Base-by-base conservation (phyloP, 2,113 vertebrate genomes). In the Salvator merianae region DNA sequence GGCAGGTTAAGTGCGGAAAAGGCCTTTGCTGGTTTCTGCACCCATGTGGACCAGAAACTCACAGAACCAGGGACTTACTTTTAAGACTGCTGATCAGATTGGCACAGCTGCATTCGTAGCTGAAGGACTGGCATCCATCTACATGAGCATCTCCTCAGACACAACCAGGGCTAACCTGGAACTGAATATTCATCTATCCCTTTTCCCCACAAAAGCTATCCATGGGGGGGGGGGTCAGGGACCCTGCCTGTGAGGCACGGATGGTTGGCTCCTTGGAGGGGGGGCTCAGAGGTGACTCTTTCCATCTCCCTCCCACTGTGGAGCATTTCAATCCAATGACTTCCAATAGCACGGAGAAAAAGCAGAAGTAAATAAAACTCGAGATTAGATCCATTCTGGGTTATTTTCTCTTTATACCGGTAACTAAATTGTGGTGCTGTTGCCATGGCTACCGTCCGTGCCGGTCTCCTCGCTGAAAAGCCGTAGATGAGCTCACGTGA, bases 381-480 rank as follows among this genome's bases (percentile, higher is more conserved):
- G 28, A 68, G 40, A 63, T 24, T 28, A 55, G 2, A 2, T 0
- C 50, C 72, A 79, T 75, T 36, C 0, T 0, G 73, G n/a, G 66
- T 79, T 7, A 53, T 2, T 73, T 78, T 86, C 65, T 82, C 82
- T 79, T 73, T 79, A 55, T 87, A 85, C 87, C n/a, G 69, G 77
- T 86, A 90, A 89, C 74, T 0, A 77, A 76, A 13, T 83, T 79
- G 50, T 78, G 66, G 85, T 7, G 32, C 43, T 18, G 80, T 84
- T 79, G 75, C 63, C 85, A 18, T 77, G 50, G 34, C 53, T 75
- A 84, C 63, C 9, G 14, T 80, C 28, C 72, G 26, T 0, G 16
- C 82, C 80, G 69, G 7, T 1, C 36, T 83, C 79, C 76, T 59
- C 32, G 5, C 73, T 40, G 75, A 8, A 81, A 62, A 81, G 20